A percentile compares a stretch with the other conserved stretches of the same genome.
Evolutionary conservation across 2,113 vertebrate species (phyloP).

Genomic region (Procavia capensis): DNA sequence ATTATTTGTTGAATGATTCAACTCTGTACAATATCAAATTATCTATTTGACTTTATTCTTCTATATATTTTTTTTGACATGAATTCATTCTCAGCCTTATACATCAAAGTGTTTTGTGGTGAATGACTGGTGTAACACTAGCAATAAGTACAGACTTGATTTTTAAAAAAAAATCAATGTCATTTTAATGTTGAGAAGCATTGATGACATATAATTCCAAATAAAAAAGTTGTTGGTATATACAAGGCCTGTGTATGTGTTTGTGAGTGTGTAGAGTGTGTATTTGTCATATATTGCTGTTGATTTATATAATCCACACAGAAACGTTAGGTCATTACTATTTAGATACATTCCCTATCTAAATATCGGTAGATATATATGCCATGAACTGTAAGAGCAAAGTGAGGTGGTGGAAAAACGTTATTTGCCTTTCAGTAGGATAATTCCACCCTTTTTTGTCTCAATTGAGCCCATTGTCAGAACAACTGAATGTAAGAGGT

Average conservation of each 20-base stretch:
- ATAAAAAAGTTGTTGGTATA: not conserved
- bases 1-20: not conserved
- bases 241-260: not conserved
- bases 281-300: not conserved
- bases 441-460: not conserved
- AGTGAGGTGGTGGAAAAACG: conserved; percentile 19
- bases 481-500: conserved; percentile 46
- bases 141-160: not conserved
- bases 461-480: conserved; percentile 53
- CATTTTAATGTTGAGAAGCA: not conserved
- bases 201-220: not conserved
- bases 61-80: not conserved
- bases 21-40: not conserved
- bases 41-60: not conserved
- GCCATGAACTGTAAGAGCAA: not conserved
- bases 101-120: not conserved
- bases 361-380: not conserved
- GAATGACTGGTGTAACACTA: not conserved
- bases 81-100: not conserved
- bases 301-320: not conserved
- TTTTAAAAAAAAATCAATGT: not conserved
- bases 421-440: conserved; percentile 38
- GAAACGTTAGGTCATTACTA: not conserved
- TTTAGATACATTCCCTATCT: not conserved
- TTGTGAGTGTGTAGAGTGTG: not conserved